Evolutionary conservation across 2,797 vertebrate genomes (phyloP), one percentile per base, ranked within the genome.

Genomic region (Eulemur mongoz): DNA sequence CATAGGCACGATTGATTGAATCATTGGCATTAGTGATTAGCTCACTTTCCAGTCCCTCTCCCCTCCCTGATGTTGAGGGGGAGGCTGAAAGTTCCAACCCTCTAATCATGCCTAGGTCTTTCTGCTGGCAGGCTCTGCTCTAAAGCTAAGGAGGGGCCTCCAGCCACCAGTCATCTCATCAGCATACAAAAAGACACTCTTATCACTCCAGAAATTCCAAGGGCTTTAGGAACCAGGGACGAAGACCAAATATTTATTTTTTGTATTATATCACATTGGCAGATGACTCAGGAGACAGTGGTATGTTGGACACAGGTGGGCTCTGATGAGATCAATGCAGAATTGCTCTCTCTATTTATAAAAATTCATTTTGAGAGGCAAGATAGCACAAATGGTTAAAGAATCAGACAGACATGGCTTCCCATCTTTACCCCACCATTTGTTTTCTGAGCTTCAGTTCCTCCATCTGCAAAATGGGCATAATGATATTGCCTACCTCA

Each of bases 401-500:
- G 14, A 96, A 91, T 86, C 43, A 65, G 50, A 86, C 27, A 93
- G 40, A 57, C 23, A 45, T 91, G 7, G 30, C 69, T 93, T 93
- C 40, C 59, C n/a, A 52, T 76, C 59, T 89, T 86, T 52, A 92
- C 38, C 18, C 22, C 63, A 78, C 35, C 23, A 83, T 84, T 91
- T 91, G 23, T 80, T 95, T 89, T 69, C 80, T 89, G 73, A 89
- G 23, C 45, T 95, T 93, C 45, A 79, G 59, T 86, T 92, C 59
- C 54, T 78, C 70, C 59, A 48, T 91, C 78, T 96, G 25, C 63
- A 93, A 96, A 91, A 84, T 90, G 48, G 57, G 20, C 48, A 72
- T 89, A 63, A 67, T 94, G 54, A 78, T 91, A 69, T 79, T 78
- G 73, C 48, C 43, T 38, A 43, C 52, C 48, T 75, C 43, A 86